phyloP scores from a whole-genome alignment of 2,888 invertebrate species.

The Drosophila yooni region DNA sequence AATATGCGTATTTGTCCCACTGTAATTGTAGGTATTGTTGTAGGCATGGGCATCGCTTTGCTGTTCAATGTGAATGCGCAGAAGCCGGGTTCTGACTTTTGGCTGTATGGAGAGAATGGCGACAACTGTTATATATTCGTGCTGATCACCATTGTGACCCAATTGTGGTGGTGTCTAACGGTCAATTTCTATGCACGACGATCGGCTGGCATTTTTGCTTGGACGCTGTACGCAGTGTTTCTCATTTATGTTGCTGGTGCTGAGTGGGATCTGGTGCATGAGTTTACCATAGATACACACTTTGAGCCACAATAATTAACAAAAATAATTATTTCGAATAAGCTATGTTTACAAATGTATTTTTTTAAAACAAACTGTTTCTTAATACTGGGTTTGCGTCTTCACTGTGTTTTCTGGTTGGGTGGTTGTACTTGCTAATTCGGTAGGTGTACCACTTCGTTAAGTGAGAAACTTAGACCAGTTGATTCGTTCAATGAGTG shows the following conservation, averaged over 20 bases:
- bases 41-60: conserved; percentile 28
- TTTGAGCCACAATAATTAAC: conserved; percentile 19
- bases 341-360: not conserved
- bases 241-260: conserved; percentile 30
- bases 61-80: conserved; percentile 26
- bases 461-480: conserved; percentile 4
- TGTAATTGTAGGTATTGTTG: conserved; percentile 39
- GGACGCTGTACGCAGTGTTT: conserved; percentile 43
- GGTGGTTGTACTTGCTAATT: conserved; percentile 2
- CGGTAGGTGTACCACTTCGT: not conserved
- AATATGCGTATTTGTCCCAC: not conserved
- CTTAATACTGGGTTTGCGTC: conserved; percentile 13
- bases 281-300: conserved; percentile 12
- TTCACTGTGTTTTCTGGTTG: not conserved
- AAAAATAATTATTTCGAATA: not conserved
- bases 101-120: conserved; percentile 48
- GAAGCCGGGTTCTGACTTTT: not conserved
- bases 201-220: conserved; percentile 47
- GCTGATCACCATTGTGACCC: conserved; percentile 23
- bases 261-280: conserved; percentile 36
- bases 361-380: not conserved
- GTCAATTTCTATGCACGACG: conserved; percentile 57
- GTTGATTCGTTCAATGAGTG: not conserved
- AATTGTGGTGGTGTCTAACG: conserved; percentile 37
- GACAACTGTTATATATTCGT: conserved; percentile 56